Evolutionary conservation across 2,888 invertebrate genomes (phyloP), one percentile per base, ranked within the genome.

Genomic region (Mythimna loreyi): DNA sequence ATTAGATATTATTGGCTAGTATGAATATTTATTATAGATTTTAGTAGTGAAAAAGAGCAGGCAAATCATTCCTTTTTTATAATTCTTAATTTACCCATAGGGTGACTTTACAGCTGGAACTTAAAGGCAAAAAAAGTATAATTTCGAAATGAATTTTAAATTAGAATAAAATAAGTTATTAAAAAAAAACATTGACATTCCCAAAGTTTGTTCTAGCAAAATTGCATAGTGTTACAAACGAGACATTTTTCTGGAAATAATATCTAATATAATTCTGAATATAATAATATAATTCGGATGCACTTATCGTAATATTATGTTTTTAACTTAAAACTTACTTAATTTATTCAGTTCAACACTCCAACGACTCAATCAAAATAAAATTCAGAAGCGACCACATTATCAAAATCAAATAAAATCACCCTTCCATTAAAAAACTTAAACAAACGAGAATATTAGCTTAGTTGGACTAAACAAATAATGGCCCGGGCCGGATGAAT

Each of bases 391-490:
- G 63, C 78, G 64, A 84, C 69, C 77, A 78, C 85, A 87, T 65
- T 65, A 65, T 84, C 85, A 85, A 85, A 86, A 82, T 75, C 75
- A 65, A 83, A 86, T 84, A 83, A 85, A 84, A 81, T 5, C 75
- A 82, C 85, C 80, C 86, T 84, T 87, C 80, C 87, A 90, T 88
- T 90, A 91, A 93, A 93, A 93, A 92, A 87, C 82, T 88, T 87
- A 90, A 89, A 87, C 83, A 92, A 92, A 92, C 90, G 85, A 71
- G 78, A 67, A 84, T 94, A 91, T 95, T 94, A 83, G 91, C 85
- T 93, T 90, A 92, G 87, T 40, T 82, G 89, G 86, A 87, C 89
- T 91, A 83, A 87, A 82, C 86, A 92, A 92, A 93, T 89, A 92
- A 81, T 86, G 89, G 87, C 91, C 90, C 79, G 83, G 86, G 90